These are phyloP conservation scores for Glossophaga mutica DNA, from an alignment of 2,797 vertebrate genomes.

Conservation along the genomic window DNA sequence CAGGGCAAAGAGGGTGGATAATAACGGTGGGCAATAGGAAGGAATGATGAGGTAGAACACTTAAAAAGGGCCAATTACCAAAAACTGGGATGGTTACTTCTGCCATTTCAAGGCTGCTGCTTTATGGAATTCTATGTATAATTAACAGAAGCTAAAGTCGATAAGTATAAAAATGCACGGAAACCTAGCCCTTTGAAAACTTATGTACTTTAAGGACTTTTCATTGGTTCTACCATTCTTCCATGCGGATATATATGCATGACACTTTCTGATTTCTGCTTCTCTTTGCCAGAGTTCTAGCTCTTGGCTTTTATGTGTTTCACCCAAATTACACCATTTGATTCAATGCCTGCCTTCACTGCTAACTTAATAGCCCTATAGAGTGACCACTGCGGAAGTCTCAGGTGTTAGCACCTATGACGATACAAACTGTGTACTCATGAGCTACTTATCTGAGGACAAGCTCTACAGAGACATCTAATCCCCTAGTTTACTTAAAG, in stretches of 20 bases:
- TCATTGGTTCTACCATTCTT: not conserved
- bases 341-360: not conserved
- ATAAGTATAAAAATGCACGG: not conserved
- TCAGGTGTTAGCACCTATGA: not conserved
- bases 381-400: not conserved
- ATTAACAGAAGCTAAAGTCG: not conserved
- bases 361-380: not conserved
- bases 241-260: not conserved
- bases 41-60: not conserved
- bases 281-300: not conserved
- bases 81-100: not conserved
- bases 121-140: not conserved
- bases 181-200: not conserved
- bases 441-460: not conserved
- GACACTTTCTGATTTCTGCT: not conserved
- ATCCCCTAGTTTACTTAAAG: slow-evolving; percentile 8
- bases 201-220: not conserved
- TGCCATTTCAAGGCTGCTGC: not conserved
- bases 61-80: not conserved
- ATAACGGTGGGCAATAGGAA: not conserved
- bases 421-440: not conserved
- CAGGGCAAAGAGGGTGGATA: not conserved
- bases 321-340: not conserved
- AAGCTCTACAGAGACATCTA: slow-evolving; percentile 18
- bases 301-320: not conserved